These are phyloP conservation scores for Apotomis betuletana DNA, from an alignment of 2,888 invertebrate genomes.

Conservation along the genomic window DNA sequence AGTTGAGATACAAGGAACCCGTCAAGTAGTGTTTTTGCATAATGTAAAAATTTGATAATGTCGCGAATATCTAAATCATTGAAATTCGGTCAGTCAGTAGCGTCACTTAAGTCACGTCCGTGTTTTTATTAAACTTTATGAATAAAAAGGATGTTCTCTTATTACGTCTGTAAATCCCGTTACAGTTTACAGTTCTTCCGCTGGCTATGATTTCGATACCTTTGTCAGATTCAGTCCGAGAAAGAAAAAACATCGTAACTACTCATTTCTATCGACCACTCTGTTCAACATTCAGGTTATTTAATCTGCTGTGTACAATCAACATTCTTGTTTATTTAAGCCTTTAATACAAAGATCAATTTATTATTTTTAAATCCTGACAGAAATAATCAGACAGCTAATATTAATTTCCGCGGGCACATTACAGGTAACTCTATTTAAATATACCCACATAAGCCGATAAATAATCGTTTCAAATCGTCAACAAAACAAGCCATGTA, in stretches of 20 bases:
- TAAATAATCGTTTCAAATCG: constrained; percentile 5
- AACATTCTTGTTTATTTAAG: no score
- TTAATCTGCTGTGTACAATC: no score
- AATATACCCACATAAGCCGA: neutral
- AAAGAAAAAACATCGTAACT: neutral
- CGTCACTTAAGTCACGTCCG: constrained; percentile 22
- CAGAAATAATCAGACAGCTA: no score
- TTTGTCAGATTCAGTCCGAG: neutral
- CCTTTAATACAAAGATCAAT: no score
- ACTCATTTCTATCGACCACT: neutral
- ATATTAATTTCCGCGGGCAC: no score
- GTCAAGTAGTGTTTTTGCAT: no score
- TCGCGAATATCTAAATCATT: constrained; percentile 9
- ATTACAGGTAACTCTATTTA: neutral
- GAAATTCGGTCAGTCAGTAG: constrained; percentile 25
- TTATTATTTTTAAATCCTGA: no score
- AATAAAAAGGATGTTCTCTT: constrained; percentile 22
- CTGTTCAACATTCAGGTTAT: neutral
- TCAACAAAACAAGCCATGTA: constrained; percentile 17
- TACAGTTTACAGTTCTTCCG: constrained; percentile 9
- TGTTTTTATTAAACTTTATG: constrained; percentile 25
- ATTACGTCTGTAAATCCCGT: constrained; percentile 22
- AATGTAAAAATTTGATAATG: neutral
- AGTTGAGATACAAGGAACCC: no score
- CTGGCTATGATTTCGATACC: neutral